Evolutionary conservation across 2,797 vertebrate genomes (phyloP).

Genomic region (Oryzias sinensis): DNA sequence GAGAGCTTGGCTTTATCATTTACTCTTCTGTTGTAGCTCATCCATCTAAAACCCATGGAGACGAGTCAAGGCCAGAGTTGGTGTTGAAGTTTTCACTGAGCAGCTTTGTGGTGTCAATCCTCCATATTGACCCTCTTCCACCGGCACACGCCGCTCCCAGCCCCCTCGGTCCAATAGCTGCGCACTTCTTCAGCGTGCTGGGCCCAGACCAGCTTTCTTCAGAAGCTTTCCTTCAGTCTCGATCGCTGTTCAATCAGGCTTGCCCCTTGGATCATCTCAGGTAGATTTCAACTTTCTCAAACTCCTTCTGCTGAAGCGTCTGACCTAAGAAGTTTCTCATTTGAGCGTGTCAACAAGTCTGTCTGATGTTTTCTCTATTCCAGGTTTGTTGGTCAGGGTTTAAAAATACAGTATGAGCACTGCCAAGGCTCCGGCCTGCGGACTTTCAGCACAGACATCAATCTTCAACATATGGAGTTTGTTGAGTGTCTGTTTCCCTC

Average conservation of each 20-base stretch:
- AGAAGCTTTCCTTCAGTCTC: slow-evolving; percentile 84
- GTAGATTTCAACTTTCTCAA: slow-evolving; percentile 61
- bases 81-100: slow-evolving; percentile 87
- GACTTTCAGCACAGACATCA: slow-evolving; percentile 87
- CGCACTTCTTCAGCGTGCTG: slow-evolving; percentile 88
- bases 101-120: slow-evolving; percentile 87
- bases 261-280: slow-evolving; percentile 97
- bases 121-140: slow-evolving; percentile 96
- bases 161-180: slow-evolving; percentile 87
- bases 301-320: not conserved
- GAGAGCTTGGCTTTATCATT: slow-evolving; percentile 1
- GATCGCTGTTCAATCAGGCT: slow-evolving; percentile 88
- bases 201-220: slow-evolving; percentile 79
- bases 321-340: not conserved
- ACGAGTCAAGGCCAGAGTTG: slow-evolving; percentile 94
- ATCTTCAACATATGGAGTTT: slow-evolving; percentile 87
- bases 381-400: slow-evolving; percentile 89
- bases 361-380: slow-evolving; percentile 26
- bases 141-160: slow-evolving; percentile 87
- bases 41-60: slow-evolving; percentile 87
- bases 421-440: slow-evolving; percentile 85
- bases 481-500: slow-evolving; percentile 94
- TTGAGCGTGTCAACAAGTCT: not conserved
- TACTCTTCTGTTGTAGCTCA: slow-evolving; percentile 80
- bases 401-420: slow-evolving; percentile 92